Evolutionary conservation across 2,888 invertebrate genomes (phyloP).

Genomic region (Drosophila ustulata): DNA sequence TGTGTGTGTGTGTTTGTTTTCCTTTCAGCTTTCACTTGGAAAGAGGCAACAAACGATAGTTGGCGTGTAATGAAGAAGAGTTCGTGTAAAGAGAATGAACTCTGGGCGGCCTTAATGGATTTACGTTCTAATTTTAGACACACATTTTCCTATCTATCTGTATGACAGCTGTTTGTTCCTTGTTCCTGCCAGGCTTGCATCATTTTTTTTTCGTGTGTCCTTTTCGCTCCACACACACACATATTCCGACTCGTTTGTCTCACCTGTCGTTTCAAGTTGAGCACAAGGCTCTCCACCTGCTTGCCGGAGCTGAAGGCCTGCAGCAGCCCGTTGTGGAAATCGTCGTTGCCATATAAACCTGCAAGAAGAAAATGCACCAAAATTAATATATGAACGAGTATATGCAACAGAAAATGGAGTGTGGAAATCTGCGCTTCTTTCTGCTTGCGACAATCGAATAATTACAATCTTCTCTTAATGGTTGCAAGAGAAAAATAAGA

Average conservation of each 20-base stretch:
- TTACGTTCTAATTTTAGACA: constrained; percentile 3
- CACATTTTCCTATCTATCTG: background rate
- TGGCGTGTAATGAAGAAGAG: background rate
- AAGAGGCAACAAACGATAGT: background rate
- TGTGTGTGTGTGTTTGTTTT: background rate
- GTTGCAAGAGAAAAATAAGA: too few species aligned
- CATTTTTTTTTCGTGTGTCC: background rate
- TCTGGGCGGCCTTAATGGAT: background rate
- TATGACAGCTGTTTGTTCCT: background rate
- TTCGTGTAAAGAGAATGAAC: background rate
- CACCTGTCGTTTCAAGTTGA: constrained; percentile 93
- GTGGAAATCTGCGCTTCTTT: too few species aligned
- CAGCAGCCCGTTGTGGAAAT: constrained; percentile 95
- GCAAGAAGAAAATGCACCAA: constrained; percentile 7
- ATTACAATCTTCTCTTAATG: too few species aligned
- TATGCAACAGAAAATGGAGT: background rate
- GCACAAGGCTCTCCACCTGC: constrained; percentile 92
- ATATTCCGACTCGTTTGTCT: constrained; percentile 32
- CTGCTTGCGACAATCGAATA: too few species aligned
- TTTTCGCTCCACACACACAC: background rate
- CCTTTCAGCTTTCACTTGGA: background rate
- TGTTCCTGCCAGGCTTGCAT: background rate
- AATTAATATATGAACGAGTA: background rate
- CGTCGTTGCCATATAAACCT: constrained; percentile 96
- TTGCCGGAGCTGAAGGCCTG: constrained; percentile 92